Evolutionary conservation across 1,140 invertebrate species (phyloP), one percentile per base, ranked within the genome.

Genomic region (Leptinotarsa defecta): DNA sequence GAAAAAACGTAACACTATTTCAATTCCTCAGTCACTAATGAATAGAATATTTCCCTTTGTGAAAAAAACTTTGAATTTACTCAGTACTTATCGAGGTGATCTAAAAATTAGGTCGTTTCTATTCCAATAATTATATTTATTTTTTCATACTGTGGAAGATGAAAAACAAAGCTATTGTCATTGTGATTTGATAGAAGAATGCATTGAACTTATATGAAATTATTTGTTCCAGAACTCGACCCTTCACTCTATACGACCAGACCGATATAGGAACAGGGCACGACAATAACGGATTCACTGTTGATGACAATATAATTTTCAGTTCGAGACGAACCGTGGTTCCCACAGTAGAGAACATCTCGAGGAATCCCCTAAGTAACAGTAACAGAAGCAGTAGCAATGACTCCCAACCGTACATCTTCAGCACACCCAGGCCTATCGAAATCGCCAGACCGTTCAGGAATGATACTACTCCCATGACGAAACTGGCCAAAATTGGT

Each of bases 401-500:
- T 22, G 15, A 15, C 3, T 57, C 5, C 6, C 62, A 68, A 73
- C 63, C 27, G 15, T 1, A 68, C n/a, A 13, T 24, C 43, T 13
- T 19, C 17, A 4, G 34, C 43, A 5, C 2, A 2, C 67, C 48
- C 65, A 24, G 34, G 22, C 13, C 20, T 72, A 15, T 57, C 4
- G 52, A 57, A 15, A 15, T 57, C 4, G 15, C 52, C 17, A 24
- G 52, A 24, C 22, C 49, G 2, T 19, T 24, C 27, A 48, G 43
- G 11, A 13, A 13, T 13, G 20, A 19, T n/a, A 2, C 1, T 72
- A 61, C 43, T 63, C 6, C n/a, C 17, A 19, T n/a, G 20, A 13
- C 20, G n/a, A 67, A 61, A 52, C 62, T 73, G n/a, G 77, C 77
- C 6, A 78, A 76, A 49, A 78, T 78, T 17, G 77, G 77, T 8